Evolutionary conservation across 2,888 invertebrate species (phyloP).

Genomic region (Amblyjoppa proteus): DNA sequence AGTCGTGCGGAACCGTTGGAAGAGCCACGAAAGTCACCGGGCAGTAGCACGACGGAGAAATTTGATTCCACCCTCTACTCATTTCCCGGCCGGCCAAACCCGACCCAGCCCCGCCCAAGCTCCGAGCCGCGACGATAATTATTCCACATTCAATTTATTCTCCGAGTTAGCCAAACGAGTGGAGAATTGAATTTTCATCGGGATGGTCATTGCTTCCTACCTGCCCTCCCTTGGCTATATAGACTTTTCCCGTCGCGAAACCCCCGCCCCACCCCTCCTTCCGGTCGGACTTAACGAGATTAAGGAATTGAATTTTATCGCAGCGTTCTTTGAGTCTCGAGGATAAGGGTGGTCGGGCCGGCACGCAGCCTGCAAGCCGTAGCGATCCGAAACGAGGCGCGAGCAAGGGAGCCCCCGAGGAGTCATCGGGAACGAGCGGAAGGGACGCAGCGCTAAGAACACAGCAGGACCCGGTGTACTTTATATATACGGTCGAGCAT

Average conservation of each 20-base stretch:
- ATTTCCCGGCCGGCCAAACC: slow-evolving; percentile 28
- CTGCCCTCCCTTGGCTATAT: not conserved
- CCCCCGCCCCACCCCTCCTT: not conserved
- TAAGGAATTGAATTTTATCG: slow-evolving; percentile 55
- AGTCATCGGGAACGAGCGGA: slow-evolving; percentile 31
- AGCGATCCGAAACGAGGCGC: slow-evolving; percentile 18
- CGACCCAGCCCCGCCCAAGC: not conserved
- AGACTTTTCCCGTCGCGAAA: not conserved
- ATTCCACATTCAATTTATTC: slow-evolving; percentile 61
- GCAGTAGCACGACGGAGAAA: slow-evolving; percentile 34
- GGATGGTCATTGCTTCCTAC: slow-evolving; percentile 20
- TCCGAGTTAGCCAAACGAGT: slow-evolving; percentile 58
- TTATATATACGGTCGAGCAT: slow-evolving; percentile 21
- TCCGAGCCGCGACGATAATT: slow-evolving; percentile 41
- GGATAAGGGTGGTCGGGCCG: slow-evolving; percentile 17
- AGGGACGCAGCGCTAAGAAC: slow-evolving; percentile 24
- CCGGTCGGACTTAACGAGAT: slow-evolving; percentile 46
- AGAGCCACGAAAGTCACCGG: slow-evolving; percentile 21
- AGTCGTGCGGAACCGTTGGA: slow-evolving; percentile 51
- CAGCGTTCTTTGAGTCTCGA: slow-evolving; percentile 41
- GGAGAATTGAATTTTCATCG: slow-evolving; percentile 56
- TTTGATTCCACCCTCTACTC: slow-evolving; percentile 52
- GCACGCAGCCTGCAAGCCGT: slow-evolving; percentile 31
- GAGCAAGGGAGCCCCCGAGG: slow-evolving; percentile 48
- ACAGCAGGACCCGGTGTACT: slow-evolving; percentile 22